Conservation (phyloP, 2,113 vertebrate species). For the Hemiprocne comata region DNA sequence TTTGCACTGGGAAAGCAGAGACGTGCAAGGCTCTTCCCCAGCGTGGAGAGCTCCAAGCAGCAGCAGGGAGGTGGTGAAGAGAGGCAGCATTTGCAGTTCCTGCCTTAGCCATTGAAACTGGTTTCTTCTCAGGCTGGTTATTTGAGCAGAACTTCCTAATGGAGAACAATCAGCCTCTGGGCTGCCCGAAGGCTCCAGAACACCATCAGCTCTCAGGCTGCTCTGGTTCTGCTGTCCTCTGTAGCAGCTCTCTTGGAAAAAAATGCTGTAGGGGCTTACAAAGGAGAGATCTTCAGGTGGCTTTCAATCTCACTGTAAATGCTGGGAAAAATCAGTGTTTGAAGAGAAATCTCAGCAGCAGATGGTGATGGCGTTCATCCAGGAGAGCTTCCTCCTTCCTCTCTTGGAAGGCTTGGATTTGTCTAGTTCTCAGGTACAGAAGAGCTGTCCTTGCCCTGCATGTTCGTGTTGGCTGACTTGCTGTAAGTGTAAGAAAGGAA, state of each 20-base stretch:
- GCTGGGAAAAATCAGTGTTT: background rate
- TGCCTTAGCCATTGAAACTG: background rate
- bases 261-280: background rate
- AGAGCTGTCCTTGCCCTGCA: background rate
- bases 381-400: constrained; percentile 43
- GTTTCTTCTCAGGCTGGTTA: background rate
- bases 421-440: background rate
- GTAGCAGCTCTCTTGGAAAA: background rate
- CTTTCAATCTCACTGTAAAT: background rate
- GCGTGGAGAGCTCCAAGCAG: accelerated
- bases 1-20: accelerated
- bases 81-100: background rate
- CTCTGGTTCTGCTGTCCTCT: background rate
- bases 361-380: constrained; percentile 11
- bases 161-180: background rate
- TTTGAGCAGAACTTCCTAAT: background rate
- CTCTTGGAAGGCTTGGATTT: background rate
- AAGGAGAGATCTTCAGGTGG: background rate
- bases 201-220: background rate
- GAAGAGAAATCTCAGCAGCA: background rate
- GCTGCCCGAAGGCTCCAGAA: background rate
- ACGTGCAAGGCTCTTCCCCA: accelerated
- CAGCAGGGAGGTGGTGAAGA: background rate
- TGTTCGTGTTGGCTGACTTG: background rate
- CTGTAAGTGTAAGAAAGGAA: background rate